Base-by-base conservation (phyloP, 2,113 vertebrate species). In the Elanus axillaris region DNA sequence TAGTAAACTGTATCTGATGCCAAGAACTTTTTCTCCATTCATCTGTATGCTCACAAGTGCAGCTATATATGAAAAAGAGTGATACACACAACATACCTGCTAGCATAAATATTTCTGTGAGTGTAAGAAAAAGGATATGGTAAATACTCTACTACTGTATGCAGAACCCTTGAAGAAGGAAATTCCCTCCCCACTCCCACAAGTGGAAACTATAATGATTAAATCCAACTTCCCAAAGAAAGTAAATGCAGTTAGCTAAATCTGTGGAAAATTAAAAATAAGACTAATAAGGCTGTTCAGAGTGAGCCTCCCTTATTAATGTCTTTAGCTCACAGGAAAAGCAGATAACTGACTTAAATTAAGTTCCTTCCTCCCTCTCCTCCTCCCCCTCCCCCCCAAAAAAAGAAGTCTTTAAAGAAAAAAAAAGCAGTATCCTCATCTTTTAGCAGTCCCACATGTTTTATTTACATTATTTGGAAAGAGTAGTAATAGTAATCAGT, bases 211-310 rank as follows among this genome's bases (percentile, higher is more conserved):
- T 62, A 7, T 31, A 91, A 79, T 45, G 48, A 72, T 23, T 68
- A 82, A 90, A 79, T 60, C 13, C 66, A 76, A 50, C 69, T 50
- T 80, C 59, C 26, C 86, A 81, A 80, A 86, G 45, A 88, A 16
- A 93, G 32, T 11, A 84, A 95, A 95, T 40, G 27, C 22, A 84
- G 45, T 90, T 92, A 85, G 48, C 13, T 79, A 42, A 66, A 82
- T 62, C 7, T 60, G 62, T 79, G 81, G 58, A 95, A 95, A 91
- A 88, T 47, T 26, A 86, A 32, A 85, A 96, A 59, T 59, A 64
- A 43, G 36, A 50, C 36, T 79, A 88, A 62, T 17, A 66, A 62
- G 31, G 52, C n/a, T 77, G 18, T 67, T 59, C 8, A 12, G 40
- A 95, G 27, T 31, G 6, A 88, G 27, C 40, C 21, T 86, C 34